A percentile compares a stretch with the other conserved stretches of the same genome.
phyloP scores from a whole-genome alignment of 2,797 vertebrate genomes.

The Neosilurus hyrtlii region DNA sequence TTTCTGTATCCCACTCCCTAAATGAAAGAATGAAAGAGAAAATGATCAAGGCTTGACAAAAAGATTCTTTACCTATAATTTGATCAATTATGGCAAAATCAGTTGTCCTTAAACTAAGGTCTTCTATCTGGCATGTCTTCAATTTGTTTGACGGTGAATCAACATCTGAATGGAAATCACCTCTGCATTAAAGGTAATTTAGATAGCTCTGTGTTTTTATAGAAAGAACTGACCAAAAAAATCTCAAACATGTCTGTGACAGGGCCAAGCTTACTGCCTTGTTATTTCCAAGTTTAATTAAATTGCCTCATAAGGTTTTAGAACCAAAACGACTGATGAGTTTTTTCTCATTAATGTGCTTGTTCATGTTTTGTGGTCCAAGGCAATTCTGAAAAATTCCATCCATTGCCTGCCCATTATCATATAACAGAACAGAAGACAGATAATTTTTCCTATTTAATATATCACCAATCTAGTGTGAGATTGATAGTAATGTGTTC shows the following conservation, averaged over 20 bases:
- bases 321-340: not conserved
- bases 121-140: conserved; percentile 14
- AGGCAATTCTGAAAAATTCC: not conserved
- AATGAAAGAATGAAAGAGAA: conserved; percentile 45
- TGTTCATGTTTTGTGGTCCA: not conserved
- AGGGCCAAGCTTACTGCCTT: not conserved
- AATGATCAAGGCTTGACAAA: conserved; percentile 38
- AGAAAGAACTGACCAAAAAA: not conserved
- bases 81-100: conserved; percentile 3
- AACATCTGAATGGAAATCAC: conserved; percentile 3
- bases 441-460: conserved; percentile 18
- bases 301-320: not conserved
- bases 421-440: not conserved
- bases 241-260: not conserved
- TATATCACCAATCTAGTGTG: conserved; percentile 60
- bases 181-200: conserved; percentile 4
- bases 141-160: not conserved
- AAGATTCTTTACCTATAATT: conserved; percentile 16
- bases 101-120: not conserved
- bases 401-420: not conserved
- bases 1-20: conserved; percentile 31
- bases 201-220: not conserved
- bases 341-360: not conserved
- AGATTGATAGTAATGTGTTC: conserved; percentile 57
- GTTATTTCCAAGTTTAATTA: not conserved